A percentile compares a stretch with the other conserved stretches of the same genome.
Evolutionary conservation across 2,888 invertebrate genomes (phyloP).

Genomic region (Hecatera dysodea): DNA sequence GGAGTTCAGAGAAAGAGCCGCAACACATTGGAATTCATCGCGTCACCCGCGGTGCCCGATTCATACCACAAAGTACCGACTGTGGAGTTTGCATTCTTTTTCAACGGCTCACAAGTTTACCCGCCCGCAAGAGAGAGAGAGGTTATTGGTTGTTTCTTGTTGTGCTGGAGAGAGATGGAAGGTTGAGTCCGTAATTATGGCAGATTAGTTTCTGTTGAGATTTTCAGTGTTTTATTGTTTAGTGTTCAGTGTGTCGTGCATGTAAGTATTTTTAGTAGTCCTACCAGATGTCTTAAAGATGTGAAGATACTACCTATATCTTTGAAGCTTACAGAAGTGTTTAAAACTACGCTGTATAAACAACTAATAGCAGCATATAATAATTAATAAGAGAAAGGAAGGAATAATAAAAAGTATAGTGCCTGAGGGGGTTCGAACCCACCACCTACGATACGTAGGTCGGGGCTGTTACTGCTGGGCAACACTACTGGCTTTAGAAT

Average conservation of each 20-base stretch:
- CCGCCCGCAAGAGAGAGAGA: constrained; percentile 1
- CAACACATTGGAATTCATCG: constrained; percentile 61
- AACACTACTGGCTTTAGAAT: too few relatives aligned
- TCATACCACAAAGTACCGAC: constrained; percentile 38
- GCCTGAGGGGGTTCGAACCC: too few relatives aligned
- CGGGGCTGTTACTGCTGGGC: too few relatives aligned
- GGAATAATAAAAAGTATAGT: too few relatives aligned
- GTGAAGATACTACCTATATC: too few relatives aligned
- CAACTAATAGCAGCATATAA: too few relatives aligned
- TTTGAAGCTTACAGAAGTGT: too few relatives aligned
- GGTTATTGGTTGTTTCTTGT: constrained; percentile 17
- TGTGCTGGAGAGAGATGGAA: constrained; percentile 10
- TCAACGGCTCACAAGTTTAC: constrained; percentile 36
- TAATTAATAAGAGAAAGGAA: too few relatives aligned
- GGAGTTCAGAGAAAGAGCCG: constrained; percentile 13
- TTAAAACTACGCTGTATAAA: too few relatives aligned
- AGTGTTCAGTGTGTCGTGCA: not conserved
- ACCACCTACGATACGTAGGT: too few relatives aligned
- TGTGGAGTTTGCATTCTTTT: constrained; percentile 44
- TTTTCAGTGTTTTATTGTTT: not conserved
- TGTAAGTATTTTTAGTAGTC: too few relatives aligned
- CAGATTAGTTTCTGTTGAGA: constrained; percentile 13
- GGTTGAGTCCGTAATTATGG: not conserved
- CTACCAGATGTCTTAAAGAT: too few relatives aligned
- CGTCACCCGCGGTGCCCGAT: constrained; percentile 43